phyloP scores from a whole-genome alignment of 2,113 vertebrate species.

The Anoura caudifer region DNA sequence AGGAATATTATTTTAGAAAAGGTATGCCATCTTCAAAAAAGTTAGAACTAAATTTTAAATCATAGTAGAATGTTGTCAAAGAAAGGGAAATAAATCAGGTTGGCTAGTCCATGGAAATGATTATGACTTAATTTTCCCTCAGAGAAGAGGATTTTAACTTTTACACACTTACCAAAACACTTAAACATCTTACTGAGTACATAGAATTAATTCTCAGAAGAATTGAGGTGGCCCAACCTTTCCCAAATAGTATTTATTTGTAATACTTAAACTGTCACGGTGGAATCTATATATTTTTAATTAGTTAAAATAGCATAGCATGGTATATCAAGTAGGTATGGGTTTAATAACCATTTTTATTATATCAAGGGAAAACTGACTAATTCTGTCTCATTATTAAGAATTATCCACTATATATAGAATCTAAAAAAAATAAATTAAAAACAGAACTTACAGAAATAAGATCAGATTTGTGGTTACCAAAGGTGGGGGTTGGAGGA shows the following conservation, averaged over 20 bases:
- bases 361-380: background rate
- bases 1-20: background rate
- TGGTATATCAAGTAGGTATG: background rate
- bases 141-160: background rate
- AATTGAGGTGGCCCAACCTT: background rate
- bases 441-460: background rate
- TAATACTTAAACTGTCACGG: background rate
- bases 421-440: background rate
- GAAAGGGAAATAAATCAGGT: background rate
- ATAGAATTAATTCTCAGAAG: background rate
- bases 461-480: background rate
- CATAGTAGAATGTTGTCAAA: background rate
- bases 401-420: background rate
- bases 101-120: background rate
- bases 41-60: slow-evolving; percentile 15
- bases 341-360: background rate
- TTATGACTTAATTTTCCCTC: background rate
- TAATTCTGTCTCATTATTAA: background rate
- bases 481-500: background rate
- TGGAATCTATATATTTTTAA: background rate
- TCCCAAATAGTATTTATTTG: background rate
- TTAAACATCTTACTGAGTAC: background rate
- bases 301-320: background rate
- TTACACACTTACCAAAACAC: background rate
- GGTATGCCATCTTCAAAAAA: background rate